Evolutionary conservation across 2,797 vertebrate species (phyloP), one percentile per base, ranked within the genome.

Genomic region (Myotis findleyi): DNA sequence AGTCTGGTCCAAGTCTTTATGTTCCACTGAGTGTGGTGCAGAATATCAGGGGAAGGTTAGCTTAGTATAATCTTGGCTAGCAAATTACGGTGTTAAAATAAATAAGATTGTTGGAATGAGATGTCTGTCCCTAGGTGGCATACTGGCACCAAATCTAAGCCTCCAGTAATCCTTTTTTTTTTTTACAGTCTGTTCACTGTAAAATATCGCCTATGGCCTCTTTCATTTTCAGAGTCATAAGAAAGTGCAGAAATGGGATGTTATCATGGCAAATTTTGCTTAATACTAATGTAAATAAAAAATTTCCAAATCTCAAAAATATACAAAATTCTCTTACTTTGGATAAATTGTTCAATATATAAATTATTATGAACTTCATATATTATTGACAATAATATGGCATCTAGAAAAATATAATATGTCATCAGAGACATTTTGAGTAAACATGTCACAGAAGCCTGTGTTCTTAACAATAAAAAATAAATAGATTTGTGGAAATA

Each of bases 361-460:
- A 91, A 81, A 36, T 87, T 72, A 87, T 77, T 59, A 91, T 53
- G 75, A 91, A 76, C 11, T 68, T 81, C 66, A 81, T 92, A 86
- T 91, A 81, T 81, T 95, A 84, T 92, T 92, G 55, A 89, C 51
- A 87, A 72, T 25, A 68, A 49, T 59, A 49, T 87, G 80, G 79
- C 83, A 89, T 92, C 95, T 96, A 95, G 47, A 87, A 94, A 94
- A 95, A 93, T 51, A 47, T 77, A 81, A 91, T 96, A 95, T 87
- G 49, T 75, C 92, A 92, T 73, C 72, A 68, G 87, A 94, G 36
- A 93, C 38, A 71, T 81, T 38, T n/a, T 92, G 53, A 85, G 41
- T 66, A 85, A 93, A 73, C n/a, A 41, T 33, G 41, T 77, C 51
- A 91, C 64, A 87, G 87, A 95, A 69, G 57, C 18, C 30, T 64